Base-by-base conservation (phyloP, 2,113 vertebrate genomes). In the Garra rufa region DNA sequence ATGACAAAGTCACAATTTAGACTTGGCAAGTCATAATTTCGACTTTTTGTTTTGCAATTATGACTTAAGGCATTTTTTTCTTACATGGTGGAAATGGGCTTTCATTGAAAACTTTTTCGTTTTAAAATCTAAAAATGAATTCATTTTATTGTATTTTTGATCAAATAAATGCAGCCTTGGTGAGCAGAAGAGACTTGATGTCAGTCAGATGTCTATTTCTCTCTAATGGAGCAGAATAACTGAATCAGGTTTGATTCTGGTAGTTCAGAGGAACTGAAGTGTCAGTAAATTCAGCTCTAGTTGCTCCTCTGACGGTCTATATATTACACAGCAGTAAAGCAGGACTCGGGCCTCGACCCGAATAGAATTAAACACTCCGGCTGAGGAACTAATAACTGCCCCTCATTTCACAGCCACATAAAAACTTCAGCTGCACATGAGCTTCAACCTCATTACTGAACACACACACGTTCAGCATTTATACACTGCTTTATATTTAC, bases 391-490 rank as follows among this genome's bases (percentile, higher is more conserved):
- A 85, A 85, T 83, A 80, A 76, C 41, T 61, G 28, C 44, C 55
- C 50, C 38, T 84, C 59, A 57, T 59, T 76, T 79, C 69, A 41
- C 28, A 48, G 44, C 41, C 43, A 70, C 82, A 75, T 85, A 88
- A 85, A 88, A 85, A 26, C 73, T 74, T 83, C 82, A 87, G 46
- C 71, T 26, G 21, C 59, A 87, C 19, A 21, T 70, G 77, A 78
- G 69, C 76, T 87, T 71, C 69, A 65, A 70, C 83, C 76, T 87
- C 75, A 87, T 81, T 87, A 84, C 82, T 67, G 75, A 46, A 70
- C 19, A 59, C 55, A 59, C 9, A 59, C 80, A 61, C 57, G 48
- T 48, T 15, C 15, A 50, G 15, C 48, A 7, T 17, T 19, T 50
- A 50, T 50, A 50, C 48, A 52, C 50, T 52, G 17, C 19, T 52